phyloP scores from a whole-genome alignment of 2,113 vertebrate genomes.

The Lampris incognitus region DNA sequence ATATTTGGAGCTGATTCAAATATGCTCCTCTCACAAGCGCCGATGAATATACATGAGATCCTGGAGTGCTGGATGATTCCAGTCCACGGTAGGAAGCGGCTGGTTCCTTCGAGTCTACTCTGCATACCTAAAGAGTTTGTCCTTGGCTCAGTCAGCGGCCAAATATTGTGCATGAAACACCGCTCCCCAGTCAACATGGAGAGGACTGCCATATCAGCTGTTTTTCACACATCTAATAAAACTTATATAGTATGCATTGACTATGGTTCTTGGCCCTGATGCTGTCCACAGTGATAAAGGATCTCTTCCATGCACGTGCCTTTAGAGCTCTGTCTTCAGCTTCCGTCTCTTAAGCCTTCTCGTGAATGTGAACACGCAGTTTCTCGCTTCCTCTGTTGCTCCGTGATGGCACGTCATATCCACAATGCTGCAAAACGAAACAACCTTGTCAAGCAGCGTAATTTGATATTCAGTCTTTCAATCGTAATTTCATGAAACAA shows the following conservation, averaged over 20 bases:
- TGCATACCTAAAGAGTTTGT: background rate
- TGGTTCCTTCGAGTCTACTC: background rate
- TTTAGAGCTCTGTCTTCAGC: slow-evolving; percentile 41
- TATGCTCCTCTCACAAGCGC: slow-evolving; percentile 15
- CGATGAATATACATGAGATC: slow-evolving; percentile 36
- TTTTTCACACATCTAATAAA: slow-evolving; percentile 1
- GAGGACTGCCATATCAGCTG: background rate
- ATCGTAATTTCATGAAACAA: too few relatives aligned
- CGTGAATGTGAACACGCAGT: background rate
- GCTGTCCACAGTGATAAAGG: background rate
- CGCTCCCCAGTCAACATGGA: background rate
- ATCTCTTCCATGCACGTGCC: slow-evolving; percentile 15
- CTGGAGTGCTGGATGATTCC: slow-evolving; percentile 9
- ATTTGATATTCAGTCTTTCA: background rate
- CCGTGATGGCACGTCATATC: background rate
- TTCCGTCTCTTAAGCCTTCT: slow-evolving; percentile 8
- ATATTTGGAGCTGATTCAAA: slow-evolving; percentile 35
- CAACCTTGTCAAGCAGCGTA: background rate
- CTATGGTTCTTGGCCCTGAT: too few relatives aligned
- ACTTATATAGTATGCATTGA: background rate
- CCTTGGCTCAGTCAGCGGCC: background rate
- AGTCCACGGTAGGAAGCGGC: background rate
- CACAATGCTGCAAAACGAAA: background rate
- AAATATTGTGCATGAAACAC: background rate
- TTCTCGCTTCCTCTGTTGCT: background rate